Evolutionary conservation across 2,113 vertebrate species (phyloP), one percentile per base, ranked within the genome.

Genomic region (Gymnobelideus leadbeateri): DNA sequence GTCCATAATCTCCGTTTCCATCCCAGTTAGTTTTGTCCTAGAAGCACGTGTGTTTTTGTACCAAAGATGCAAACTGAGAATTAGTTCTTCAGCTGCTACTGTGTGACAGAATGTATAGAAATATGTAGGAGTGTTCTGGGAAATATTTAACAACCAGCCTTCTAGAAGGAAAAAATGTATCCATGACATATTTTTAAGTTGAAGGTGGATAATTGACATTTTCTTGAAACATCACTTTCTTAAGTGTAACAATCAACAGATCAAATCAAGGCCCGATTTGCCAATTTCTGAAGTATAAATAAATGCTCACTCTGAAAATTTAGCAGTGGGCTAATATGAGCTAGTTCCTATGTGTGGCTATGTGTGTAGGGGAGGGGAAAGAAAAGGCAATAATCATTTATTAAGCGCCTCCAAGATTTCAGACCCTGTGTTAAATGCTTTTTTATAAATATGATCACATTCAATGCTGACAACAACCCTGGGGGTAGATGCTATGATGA

Each of bases 211-310:
- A 43, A 0, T 16, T 16, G 9, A 19, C 19, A 37, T 37, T 68
- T 68, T 68, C 10, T 68, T 26, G 28, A 28, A 28, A 57, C 26
- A 28, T 61, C 57, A 14, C 57, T 37, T 31, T 37, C 11, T 68
- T 37, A 61, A 61, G 8, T 31, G 9, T 31, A 61, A 3, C 28
- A 31, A 61, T 31, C 8, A 31, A 11, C 55, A 31, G 25, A 52
- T 5, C 28, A 68, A n/a, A 19, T 1, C n/a, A 8, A 21, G 37
- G 0, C 37, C 14, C 2, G 16, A 6, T n/a, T 21, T 2, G 4
- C 68, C 19, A 2, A 77, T 21, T 77, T n/a, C 16, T 43, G 68
- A 77, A 43, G 37, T 21, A 5, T 21, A n/a, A 43, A 43, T 21
- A n/a, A 43, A 43, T 43, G 68, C 37, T 77, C 68, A 7, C 16